Evolutionary conservation across 2,888 invertebrate genomes (phyloP), one percentile per base, ranked within the genome.

Genomic region (Parasteatoda lunata): DNA sequence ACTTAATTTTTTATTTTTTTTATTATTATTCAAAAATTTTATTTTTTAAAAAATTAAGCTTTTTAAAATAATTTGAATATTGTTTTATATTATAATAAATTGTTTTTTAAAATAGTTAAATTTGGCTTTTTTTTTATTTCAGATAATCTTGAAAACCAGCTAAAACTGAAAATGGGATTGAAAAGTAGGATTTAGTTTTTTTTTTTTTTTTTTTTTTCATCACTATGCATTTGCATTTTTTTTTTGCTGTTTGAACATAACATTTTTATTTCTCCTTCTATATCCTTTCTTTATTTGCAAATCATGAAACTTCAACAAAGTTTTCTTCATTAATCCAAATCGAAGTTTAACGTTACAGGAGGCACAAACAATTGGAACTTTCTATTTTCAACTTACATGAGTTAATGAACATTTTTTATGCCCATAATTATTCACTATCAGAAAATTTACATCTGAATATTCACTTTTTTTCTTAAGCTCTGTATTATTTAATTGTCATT

Each of bases 141-240:
- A 88, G 88, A 88, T 81, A 88, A 88, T 81, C 88, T 88, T 47
- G 88, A 88, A 83, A 83, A 88, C 88, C 88, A 88, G 83, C 88
- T 88, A 73, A 88, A 88, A 79, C 73, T 76, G 88, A 88, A 88
- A 88, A 88, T 88, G 78, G 88, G 88, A 88, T 78, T 88, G 88
- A 88, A 88, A 88, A 88, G 88, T 88, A 88, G 73, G 88, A 73
- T 51, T 52, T 80, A 51, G 64, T 72, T 83, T 77, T 68, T 79
- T 66, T 66, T 64, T 77, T 77, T n/a, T n/a, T n/a, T n/a, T n/a
- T 30, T 30, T 30, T 30, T 30, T 30, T 30, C 30, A 0, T 30
- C 30, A 30, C 30, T 30, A 1, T 1, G 30, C 30, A 59, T 77
- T 51, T 84, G 84, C 69, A 79, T 78, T 65, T 80, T 80, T 73